A percentile compares a stretch with the other conserved stretches of the same genome.
phyloP scores from a whole-genome alignment of 2,888 invertebrate genomes.

The Ochlodes sylvanus region DNA sequence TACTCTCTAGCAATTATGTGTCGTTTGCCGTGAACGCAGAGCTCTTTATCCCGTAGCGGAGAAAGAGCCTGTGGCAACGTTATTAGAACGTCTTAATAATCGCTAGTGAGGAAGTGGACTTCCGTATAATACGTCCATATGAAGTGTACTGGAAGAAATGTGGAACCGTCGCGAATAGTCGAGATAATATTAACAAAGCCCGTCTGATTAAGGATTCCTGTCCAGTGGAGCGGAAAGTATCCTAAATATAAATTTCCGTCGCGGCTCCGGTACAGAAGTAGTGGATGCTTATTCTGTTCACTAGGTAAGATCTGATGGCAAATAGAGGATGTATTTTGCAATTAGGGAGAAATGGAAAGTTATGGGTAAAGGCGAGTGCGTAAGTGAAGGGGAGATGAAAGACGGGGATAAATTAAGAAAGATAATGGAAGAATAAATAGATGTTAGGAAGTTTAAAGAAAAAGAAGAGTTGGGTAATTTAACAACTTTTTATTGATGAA shows the following conservation, averaged over 20 bases:
- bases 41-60: conserved; percentile 10
- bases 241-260: conserved; percentile 1
- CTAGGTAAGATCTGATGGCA: no score
- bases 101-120: conserved; percentile 40
- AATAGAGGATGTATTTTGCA: no score
- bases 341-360: no score
- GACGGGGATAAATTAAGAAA: no score
- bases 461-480: no score
- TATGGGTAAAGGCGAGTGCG: no score
- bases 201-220: conserved; percentile 1
- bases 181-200: background rate
- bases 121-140: conserved; percentile 29
- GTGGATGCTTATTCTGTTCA: background rate
- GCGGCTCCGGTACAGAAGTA: background rate
- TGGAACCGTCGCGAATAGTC: background rate
- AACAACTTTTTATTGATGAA: no score
- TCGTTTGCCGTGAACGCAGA: conserved; percentile 9
- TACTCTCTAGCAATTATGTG: conserved; percentile 22
- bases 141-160: background rate
- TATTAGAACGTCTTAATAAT: conserved; percentile 31
- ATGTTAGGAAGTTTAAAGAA: no score
- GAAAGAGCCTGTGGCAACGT: conserved; percentile 20
- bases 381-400: no score
- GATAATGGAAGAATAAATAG: no score
- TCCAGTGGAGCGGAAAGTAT: background rate